Base-by-base conservation (phyloP, 2,888 invertebrate species). In the Margaritifera margaritifera region DNA sequence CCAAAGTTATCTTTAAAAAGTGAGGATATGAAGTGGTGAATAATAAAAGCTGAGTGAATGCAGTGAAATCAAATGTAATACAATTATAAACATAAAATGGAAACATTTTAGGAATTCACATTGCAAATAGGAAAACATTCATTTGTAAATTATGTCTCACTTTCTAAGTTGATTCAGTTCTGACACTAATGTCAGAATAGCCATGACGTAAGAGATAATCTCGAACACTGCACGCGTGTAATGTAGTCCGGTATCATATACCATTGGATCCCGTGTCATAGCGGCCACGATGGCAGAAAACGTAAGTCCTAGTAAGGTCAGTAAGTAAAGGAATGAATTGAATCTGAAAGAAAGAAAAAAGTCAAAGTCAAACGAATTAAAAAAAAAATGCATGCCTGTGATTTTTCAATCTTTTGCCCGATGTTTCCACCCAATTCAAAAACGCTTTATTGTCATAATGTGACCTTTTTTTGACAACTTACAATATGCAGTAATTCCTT, bases 121-220 rank as follows among this genome's bases (percentile, higher is more conserved):
- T 24, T 20, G 15, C 18, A 25, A 56, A 56, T 57, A 31, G 31
- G 15, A 60, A 20, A 31, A 1, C 19, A 22, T 18, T 1, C 11
- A 0, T 22, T 22, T 15, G 19, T 11, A 6, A 42, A 42, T 42
- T 31, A 42, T 62, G 53, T 72, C 81, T 62, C 69, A 86, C 86
- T 83, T 83, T 64, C 81, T 73, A 20, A 86, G 63, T 68, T 86
- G 84, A 65, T 84, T 85, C 24, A 83, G 62, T 69, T 86, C 86
- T 42, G 81, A 69, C 20, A 81, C 42, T 15, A 84, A 66, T 4
- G 83, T 82, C 11, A 79, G 19, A 4, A 74, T 20, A 1, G 76
- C 81, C 71, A 82, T 77, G 1, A 71, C 11, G 15, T 77, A 61
- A 2, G 78, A 75, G 66, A 81, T 73, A 1, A 76, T 69, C 64